Percentiles rank a stretch among this genome's conserved stretches.
phyloP scores from a whole-genome alignment of 2,888 invertebrate species.

The Halictus quadricinctus region DNA sequence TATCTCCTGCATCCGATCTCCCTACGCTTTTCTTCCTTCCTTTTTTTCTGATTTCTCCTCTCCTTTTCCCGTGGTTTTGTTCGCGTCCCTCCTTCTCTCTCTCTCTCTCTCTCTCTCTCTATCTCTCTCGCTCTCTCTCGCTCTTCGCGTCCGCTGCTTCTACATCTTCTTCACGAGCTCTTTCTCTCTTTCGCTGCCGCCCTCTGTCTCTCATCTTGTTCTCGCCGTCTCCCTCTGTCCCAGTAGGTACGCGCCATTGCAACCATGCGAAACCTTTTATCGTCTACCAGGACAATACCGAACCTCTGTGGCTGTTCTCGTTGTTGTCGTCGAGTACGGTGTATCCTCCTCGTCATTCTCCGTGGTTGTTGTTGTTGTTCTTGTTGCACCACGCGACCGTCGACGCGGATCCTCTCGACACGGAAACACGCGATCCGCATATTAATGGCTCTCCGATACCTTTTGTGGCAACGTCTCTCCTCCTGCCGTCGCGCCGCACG shows the following conservation, averaged over 20 bases:
- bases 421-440: conserved; percentile 60
- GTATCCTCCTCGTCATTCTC: conserved; percentile 36
- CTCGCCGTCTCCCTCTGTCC: conserved; percentile 48
- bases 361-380: conserved; percentile 44
- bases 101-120: conserved; percentile 33
- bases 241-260: conserved; percentile 62
- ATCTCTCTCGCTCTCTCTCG: conserved; percentile 31
- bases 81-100: conserved; percentile 53
- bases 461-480: conserved; percentile 29
- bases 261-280: conserved; percentile 77
- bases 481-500: conserved; percentile 1
- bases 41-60: conserved; percentile 54
- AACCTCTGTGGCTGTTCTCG: conserved; percentile 33
- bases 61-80: conserved; percentile 60
- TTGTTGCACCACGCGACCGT: conserved; percentile 42
- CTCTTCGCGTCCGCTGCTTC: conserved; percentile 15
- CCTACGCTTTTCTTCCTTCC: conserved; percentile 63
- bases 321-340: conserved; percentile 40
- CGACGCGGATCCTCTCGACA: conserved; percentile 48
- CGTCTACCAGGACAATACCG: conserved; percentile 74
- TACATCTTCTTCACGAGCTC: conserved; percentile 56
- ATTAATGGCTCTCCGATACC: conserved; percentile 65
- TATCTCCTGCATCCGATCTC: conserved; percentile 76
- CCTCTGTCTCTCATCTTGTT: conserved; percentile 4
- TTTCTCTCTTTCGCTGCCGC: background rate